These are phyloP conservation scores for Xylota segnis DNA, from an alignment of 2,888 invertebrate genomes.

Conservation along the genomic window DNA sequence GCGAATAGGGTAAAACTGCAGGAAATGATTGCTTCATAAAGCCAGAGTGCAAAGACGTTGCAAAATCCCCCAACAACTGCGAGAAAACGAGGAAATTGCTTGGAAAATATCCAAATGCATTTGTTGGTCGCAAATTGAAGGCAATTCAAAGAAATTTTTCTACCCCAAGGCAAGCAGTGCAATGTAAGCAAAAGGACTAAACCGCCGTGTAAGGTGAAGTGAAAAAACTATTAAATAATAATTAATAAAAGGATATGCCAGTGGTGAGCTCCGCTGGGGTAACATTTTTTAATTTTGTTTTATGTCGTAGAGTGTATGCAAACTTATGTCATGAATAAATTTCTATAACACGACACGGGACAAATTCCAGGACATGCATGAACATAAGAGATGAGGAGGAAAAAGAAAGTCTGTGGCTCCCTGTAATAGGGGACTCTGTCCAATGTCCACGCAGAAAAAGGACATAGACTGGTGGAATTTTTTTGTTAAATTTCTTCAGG, in stretches of 20 bases:
- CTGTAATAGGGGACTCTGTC: neutral
- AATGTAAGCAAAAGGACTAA: slow-evolving; percentile 17
- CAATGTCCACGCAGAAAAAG: neutral
- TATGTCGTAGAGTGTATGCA: slow-evolving; percentile 14
- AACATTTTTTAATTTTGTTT: slow-evolving; percentile 59
- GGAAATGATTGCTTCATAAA: slow-evolving; percentile 57
- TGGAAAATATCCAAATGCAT: slow-evolving; percentile 71
- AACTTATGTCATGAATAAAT: slow-evolving; percentile 56
- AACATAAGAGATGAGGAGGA: neutral
- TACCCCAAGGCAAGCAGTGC: slow-evolving; percentile 27
- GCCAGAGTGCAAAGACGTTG: slow-evolving; percentile 33
- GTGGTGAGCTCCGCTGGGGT: neutral
- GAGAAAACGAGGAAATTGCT: slow-evolving; percentile 51
- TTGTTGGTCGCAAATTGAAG: slow-evolving; percentile 65
- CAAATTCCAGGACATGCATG: slow-evolving; percentile 47
- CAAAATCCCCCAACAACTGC: slow-evolving; percentile 35
- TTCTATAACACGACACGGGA: slow-evolving; percentile 28
- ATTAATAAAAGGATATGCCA: slow-evolving; percentile 48
- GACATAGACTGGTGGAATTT: neutral
- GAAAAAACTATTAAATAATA: slow-evolving; percentile 59
- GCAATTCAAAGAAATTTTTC: slow-evolving; percentile 41
- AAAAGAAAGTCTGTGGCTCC: neutral
- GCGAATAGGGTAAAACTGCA: slow-evolving; percentile 40
- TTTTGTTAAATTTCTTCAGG: slow-evolving; percentile 24
- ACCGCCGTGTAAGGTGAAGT: slow-evolving; percentile 25